Evolutionary conservation across 2,888 invertebrate genomes (phyloP).

Genomic region (Oeneis ivallda): DNA sequence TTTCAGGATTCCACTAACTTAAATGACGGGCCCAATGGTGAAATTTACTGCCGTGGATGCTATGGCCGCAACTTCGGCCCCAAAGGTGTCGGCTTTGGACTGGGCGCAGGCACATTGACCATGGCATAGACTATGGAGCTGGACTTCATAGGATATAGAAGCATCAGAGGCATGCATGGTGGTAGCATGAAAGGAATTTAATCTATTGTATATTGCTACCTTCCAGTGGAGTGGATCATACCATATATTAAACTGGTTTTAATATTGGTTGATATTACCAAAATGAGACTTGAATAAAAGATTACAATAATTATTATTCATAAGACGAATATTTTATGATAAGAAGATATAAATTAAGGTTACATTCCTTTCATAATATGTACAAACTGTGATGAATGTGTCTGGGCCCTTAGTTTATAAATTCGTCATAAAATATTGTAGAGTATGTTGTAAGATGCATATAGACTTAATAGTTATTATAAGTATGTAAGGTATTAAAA

Average conservation of each 20-base stretch:
- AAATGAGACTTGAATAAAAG: slow-evolving; percentile 63
- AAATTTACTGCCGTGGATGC: slow-evolving; percentile 96
- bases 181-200: slow-evolving; percentile 75
- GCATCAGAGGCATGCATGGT: slow-evolving; percentile 42
- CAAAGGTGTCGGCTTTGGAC: slow-evolving; percentile 93
- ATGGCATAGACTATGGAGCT: slow-evolving; percentile 87
- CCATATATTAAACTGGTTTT: slow-evolving; percentile 80
- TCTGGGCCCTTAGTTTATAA: slow-evolving; percentile 81
- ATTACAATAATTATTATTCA: slow-evolving; percentile 46
- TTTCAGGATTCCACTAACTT: slow-evolving; percentile 91
- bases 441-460: slow-evolving; percentile 60
- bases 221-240: slow-evolving; percentile 66
- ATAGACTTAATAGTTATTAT: slow-evolving; percentile 65
- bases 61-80: slow-evolving; percentile 94
- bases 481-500: slow-evolving; percentile 55
- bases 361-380: slow-evolving; percentile 79
- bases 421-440: slow-evolving; percentile 78
- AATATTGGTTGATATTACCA: slow-evolving; percentile 77
- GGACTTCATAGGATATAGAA: slow-evolving; percentile 61
- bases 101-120: slow-evolving; percentile 94
- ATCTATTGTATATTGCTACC: slow-evolving; percentile 67
- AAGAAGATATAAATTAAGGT: slow-evolving; percentile 80
- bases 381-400: slow-evolving; percentile 78
- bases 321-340: slow-evolving; percentile 73
- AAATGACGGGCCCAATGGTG: slow-evolving; percentile 95